Evolutionary conservation across 2,113 vertebrate species (phyloP).

Genomic region (Crotalus helleri): DNA sequence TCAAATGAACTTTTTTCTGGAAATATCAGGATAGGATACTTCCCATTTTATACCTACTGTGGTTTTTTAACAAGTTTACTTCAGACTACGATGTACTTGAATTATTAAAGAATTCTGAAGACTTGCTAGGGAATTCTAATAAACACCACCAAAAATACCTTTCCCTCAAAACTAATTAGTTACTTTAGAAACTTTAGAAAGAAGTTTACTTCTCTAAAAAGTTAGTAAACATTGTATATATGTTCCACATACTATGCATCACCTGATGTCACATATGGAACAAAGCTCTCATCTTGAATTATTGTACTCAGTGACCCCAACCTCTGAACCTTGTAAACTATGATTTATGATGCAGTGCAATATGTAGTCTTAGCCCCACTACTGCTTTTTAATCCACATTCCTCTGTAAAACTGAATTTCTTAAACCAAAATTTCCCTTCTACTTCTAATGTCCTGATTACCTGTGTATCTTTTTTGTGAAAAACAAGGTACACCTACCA

Average conservation of each 20-base stretch:
- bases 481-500: slow-evolving; percentile 74
- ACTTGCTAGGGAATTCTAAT: neutral
- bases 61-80: neutral
- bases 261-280: neutral
- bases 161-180: neutral
- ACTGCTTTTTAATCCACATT: neutral
- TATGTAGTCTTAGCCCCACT: neutral
- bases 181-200: neutral
- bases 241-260: neutral
- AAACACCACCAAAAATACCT: neutral
- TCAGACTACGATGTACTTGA: neutral
- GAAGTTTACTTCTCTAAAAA: neutral
- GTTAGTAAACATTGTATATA: neutral
- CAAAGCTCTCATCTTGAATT: neutral
- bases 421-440: neutral
- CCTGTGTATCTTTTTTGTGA: neutral
- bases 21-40: neutral
- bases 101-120: neutral
- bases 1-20: neutral
- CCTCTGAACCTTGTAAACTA: neutral
- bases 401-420: neutral
- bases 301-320: neutral
- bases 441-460: neutral
- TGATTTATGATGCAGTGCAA: neutral
- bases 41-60: neutral